Conservation (phyloP, 2,113 vertebrate species). For the Scortum barcoo region DNA sequence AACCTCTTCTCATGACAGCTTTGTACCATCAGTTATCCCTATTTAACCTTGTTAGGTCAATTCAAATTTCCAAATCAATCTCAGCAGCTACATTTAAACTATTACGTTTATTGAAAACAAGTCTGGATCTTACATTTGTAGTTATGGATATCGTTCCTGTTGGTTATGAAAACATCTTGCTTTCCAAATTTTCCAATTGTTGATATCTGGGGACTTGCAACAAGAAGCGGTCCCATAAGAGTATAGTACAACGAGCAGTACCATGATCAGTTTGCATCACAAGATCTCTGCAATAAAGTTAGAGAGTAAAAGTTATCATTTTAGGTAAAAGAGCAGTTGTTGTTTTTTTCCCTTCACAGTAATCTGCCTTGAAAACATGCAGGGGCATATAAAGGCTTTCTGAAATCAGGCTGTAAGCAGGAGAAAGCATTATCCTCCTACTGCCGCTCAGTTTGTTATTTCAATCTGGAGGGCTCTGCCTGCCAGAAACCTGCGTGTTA, state of each 20-base stretch:
- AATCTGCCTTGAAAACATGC: not conserved
- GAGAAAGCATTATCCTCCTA: constrained; percentile 51
- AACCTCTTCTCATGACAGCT: too few relatives aligned
- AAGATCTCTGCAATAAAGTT: not conserved
- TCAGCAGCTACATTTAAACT: not conserved
- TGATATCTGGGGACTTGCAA: constrained; percentile 13
- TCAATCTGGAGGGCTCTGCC: constrained; percentile 44
- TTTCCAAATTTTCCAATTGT: constrained; percentile 23
- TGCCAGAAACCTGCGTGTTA: constrained; percentile 52
- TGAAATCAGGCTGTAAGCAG: constrained; percentile 30
- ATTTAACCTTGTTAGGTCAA: not conserved
- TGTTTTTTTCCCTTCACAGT: not conserved
- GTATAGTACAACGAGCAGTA: not conserved
- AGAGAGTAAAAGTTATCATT: not conserved
- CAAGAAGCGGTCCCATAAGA: not conserved
- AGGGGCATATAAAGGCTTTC: not conserved
- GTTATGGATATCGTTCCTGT: not conserved
- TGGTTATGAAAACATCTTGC: constrained; percentile 25
- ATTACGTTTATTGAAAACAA: not conserved
- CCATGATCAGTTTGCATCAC: not conserved
- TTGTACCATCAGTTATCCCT: not conserved
- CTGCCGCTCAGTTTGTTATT: constrained; percentile 56
- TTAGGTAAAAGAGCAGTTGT: not conserved
- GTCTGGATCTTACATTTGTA: constrained; percentile 2
- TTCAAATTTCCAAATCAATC: not conserved